A percentile compares a stretch with the other conserved stretches of the same genome.
Evolutionary conservation across 1,140 invertebrate genomes (phyloP).

Genomic region (Rhyzopertha dominica): DNA sequence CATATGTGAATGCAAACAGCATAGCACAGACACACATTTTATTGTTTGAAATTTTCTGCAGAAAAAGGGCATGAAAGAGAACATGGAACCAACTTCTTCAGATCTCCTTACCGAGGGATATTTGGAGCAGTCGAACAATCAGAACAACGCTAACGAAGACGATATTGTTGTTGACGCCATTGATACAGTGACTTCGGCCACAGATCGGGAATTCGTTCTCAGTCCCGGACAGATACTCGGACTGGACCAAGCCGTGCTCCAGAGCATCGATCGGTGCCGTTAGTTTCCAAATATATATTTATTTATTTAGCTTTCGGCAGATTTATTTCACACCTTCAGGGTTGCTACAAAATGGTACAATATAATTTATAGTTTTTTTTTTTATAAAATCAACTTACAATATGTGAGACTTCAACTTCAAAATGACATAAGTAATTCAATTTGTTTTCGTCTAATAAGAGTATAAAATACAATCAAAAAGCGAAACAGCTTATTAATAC

Average conservation of each 20-base stretch:
- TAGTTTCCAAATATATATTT: too few relatives aligned
- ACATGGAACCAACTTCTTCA: conserved; percentile 49
- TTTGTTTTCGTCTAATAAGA: too few relatives aligned
- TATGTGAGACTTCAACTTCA: too few relatives aligned
- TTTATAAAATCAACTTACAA: too few relatives aligned
- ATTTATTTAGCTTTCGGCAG: too few relatives aligned
- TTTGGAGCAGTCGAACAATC: conserved; percentile 42
- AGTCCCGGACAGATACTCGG: conserved; percentile 75
- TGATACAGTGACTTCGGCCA: conserved; percentile 49
- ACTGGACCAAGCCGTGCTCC: conserved; percentile 84
- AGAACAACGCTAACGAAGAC: conserved; percentile 57
- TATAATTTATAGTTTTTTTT: too few relatives aligned
- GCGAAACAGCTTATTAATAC: too few relatives aligned
- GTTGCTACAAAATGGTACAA: too few relatives aligned
- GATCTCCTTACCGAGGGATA: conserved; percentile 36
- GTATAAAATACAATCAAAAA: too few relatives aligned
- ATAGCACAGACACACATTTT: conserved; percentile 1
- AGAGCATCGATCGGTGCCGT: conserved; percentile 88
- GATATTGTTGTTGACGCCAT: conserved; percentile 77
- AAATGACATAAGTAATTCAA: too few relatives aligned
- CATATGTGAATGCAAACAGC: too few relatives aligned
- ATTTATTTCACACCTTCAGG: too few relatives aligned
- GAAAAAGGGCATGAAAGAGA: conserved; percentile 61
- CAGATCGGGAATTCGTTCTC: conserved; percentile 60
- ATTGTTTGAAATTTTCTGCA: conserved; percentile 32